Percentiles rank a stretch among this genome's conserved stretches.
Evolutionary conservation across 2,113 vertebrate genomes (phyloP).

Genomic region (Ammodytes dubius): DNA sequence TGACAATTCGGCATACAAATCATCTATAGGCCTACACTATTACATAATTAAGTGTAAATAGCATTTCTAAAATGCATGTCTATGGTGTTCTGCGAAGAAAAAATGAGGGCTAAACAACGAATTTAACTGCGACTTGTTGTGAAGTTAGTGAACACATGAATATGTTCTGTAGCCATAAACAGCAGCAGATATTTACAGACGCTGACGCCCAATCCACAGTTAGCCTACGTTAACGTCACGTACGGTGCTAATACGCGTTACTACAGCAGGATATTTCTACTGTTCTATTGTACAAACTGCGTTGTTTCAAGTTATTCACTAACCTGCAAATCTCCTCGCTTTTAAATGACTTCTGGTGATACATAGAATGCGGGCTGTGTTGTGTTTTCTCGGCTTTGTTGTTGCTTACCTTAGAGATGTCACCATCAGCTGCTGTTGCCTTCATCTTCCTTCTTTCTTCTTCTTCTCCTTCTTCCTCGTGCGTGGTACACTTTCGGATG

Average conservation of each 20-base stretch:
- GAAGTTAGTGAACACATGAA: not conserved
- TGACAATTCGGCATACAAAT: constrained; percentile 16
- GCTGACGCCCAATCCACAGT: not conserved
- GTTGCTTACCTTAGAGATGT: constrained; percentile 40
- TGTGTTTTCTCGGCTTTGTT: not conserved
- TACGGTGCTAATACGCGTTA: not conserved
- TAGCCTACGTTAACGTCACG: not conserved
- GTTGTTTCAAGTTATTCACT: fast-evolving
- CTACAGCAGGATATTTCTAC: not conserved
- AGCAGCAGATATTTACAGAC: not conserved
- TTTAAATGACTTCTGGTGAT: not conserved
- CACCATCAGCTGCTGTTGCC: not conserved
- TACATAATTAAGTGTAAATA: not conserved
- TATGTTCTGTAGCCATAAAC: not conserved
- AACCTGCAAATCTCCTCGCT: not conserved
- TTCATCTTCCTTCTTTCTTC: constrained; percentile 38
- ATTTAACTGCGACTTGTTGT: not conserved
- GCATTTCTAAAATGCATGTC: not conserved
- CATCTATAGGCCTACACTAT: not conserved
- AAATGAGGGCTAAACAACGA: fast-evolving
- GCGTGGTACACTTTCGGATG: not conserved
- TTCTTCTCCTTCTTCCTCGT: not conserved
- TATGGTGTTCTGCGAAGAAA: not conserved
- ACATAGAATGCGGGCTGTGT: fast-evolving
- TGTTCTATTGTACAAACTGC: not conserved